phyloP scores from a whole-genome alignment of 2,797 vertebrate species.

The Helarctos malayanus region DNA sequence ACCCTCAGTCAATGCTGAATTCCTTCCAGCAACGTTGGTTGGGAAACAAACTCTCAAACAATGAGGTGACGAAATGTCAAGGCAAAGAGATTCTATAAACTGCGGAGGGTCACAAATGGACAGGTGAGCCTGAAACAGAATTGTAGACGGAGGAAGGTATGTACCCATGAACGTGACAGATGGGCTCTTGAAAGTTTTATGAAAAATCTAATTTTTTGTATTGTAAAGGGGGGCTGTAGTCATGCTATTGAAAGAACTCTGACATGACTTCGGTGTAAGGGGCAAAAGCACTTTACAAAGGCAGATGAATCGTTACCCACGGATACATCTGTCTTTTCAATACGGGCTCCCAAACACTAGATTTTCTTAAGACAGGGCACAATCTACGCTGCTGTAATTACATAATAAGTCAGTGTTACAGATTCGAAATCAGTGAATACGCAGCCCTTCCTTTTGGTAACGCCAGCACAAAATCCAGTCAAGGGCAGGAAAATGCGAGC shows the following conservation, averaged over 20 bases:
- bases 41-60: constrained; percentile 46
- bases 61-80: background rate
- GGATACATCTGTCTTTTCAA: background rate
- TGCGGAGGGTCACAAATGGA: background rate
- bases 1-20: background rate
- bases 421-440: background rate
- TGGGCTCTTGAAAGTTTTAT: background rate
- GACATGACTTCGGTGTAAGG: background rate
- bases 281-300: background rate
- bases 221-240: background rate
- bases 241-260: background rate
- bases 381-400: background rate
- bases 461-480: background rate
- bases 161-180: background rate
- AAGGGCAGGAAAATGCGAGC: background rate
- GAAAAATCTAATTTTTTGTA: background rate
- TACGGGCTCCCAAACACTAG: background rate
- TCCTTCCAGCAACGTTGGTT: background rate
- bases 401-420: background rate
- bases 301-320: background rate
- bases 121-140: background rate
- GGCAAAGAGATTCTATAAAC: background rate
- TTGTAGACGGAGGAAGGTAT: background rate
- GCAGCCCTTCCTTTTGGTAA: background rate
- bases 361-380: background rate